Conservation (phyloP, 2,797 vertebrate genomes). For the Atherinosoma microstoma region DNA sequence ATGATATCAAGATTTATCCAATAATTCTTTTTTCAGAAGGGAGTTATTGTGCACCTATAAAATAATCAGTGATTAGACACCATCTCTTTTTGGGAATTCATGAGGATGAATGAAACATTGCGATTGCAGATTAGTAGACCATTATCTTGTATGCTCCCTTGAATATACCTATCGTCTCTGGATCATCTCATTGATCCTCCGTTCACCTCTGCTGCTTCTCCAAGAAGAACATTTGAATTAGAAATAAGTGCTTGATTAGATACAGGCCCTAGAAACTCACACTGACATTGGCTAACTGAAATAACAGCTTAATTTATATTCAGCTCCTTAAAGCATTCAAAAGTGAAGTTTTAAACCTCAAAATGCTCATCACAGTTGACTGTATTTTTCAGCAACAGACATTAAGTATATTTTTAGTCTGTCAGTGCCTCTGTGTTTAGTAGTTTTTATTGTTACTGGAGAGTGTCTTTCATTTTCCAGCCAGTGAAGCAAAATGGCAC, state of each 20-base stretch:
- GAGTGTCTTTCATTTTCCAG: neutral
- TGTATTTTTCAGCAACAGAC: neutral
- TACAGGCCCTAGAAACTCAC: conserved; percentile 15
- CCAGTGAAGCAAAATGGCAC: neutral
- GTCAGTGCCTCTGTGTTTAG: neutral
- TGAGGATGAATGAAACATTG: conserved; percentile 52
- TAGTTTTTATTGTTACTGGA: neutral
- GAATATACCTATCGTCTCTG: conserved; percentile 39
- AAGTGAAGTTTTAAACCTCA: conserved; percentile 2
- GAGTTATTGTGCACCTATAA: conserved; percentile 36
- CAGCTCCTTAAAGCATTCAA: conserved; percentile 8
- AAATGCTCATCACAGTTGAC: neutral
- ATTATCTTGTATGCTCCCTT: conserved; percentile 55
- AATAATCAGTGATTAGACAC: conserved; percentile 49
- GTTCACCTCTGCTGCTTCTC: conserved; percentile 41
- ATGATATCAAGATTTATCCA: neutral
- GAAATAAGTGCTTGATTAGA: conserved; percentile 29
- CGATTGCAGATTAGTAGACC: conserved; percentile 33
- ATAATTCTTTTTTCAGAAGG: conserved; percentile 4
- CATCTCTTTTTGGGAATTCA: conserved; percentile 34
- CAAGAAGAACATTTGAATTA: conserved; percentile 20
- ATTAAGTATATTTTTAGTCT: neutral
- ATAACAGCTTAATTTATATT: conserved; percentile 19
- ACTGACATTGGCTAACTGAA: neutral
- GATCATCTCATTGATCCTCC: conserved; percentile 22